phyloP scores from a whole-genome alignment of 2,888 invertebrate genomes.

The Pheosia gnoma region DNA sequence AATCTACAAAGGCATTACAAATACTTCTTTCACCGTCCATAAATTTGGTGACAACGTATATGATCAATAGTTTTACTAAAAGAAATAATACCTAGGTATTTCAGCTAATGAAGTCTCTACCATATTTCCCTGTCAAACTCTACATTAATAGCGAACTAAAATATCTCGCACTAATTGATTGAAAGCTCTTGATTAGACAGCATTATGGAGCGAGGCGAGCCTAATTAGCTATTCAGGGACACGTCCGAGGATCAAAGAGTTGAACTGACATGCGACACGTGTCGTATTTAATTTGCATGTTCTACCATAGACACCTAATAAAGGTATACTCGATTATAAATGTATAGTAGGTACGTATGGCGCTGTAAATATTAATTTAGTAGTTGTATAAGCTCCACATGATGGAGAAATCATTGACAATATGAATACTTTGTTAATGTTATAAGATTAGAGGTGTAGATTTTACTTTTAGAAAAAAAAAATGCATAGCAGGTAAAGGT shows the following conservation, averaged over 20 bases:
- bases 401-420: too few relatives aligned
- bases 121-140: not conserved
- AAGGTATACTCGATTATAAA: not conserved
- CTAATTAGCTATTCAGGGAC: slow-evolving; percentile 42
- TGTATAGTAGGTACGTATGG: not conserved
- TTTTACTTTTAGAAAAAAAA: too few relatives aligned
- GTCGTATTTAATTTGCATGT: not conserved
- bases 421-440: too few relatives aligned
- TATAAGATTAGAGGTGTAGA: too few relatives aligned
- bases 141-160: not conserved
- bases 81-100: too few relatives aligned
- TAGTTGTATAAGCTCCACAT: not conserved
- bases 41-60: too few relatives aligned
- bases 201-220: slow-evolving; percentile 29
- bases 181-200: slow-evolving; percentile 22
- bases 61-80: too few relatives aligned
- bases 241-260: slow-evolving; percentile 35
- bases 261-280: slow-evolving; percentile 10
- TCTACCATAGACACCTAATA: not conserved
- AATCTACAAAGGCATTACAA: too few relatives aligned
- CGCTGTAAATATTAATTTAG: not conserved
- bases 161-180: slow-evolving; percentile 4
- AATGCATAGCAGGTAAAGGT: too few relatives aligned
- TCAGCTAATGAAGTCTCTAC: not conserved
- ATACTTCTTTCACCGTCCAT: too few relatives aligned